Base-by-base conservation (phyloP, 2,113 vertebrate genomes). In the Microtus richardsoni region DNA sequence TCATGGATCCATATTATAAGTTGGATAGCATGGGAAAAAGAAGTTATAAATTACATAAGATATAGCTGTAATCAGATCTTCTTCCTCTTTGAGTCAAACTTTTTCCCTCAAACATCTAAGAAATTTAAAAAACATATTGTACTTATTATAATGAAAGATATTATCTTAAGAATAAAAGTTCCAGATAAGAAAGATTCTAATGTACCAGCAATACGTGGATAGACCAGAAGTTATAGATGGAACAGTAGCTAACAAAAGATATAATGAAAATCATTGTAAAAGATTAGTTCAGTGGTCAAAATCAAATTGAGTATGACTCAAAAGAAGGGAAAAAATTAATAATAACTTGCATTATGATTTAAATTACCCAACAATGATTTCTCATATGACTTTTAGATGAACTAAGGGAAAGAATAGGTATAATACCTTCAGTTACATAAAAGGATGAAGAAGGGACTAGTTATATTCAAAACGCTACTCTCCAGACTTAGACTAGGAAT, bases 121-220 rank as follows among this genome's bases (percentile, higher is more conserved):
- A 90, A 62, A 88, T 79, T 82, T 96, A 17, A 26, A 95, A 96
- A 96, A 66, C 17, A 93, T 8, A 78, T 26, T 94, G 92, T 91
- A 4, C 39, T 94, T 94, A 82, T 94, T 92, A 93, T 19, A 95
- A 96, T 87, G 73, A 89, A 80, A 26, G 26, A 62, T 54, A 88
- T 74, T 96, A 93, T 90, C 88, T 94, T 89, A 88, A 95, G 28
- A 95, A 96, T 26, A 94, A 91, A 88, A 36, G 14, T 8, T 90
- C n/a, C 82, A 68, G 95, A 74, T 85, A 89, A 92, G 75, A 2
- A 93, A 95, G 79, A 90, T 92, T 16, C 92, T 83, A 60, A 71
- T 89, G 64, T 89, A 91, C 83, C 11, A 75, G 74, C n/a, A 93
- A 66, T 71, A 86, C 33, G 3, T 28, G 78, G 66, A 78, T 70